These are phyloP conservation scores for Orchesella flavescens DNA, from an alignment of 2,888 invertebrate genomes.

Conservation along the genomic window DNA sequence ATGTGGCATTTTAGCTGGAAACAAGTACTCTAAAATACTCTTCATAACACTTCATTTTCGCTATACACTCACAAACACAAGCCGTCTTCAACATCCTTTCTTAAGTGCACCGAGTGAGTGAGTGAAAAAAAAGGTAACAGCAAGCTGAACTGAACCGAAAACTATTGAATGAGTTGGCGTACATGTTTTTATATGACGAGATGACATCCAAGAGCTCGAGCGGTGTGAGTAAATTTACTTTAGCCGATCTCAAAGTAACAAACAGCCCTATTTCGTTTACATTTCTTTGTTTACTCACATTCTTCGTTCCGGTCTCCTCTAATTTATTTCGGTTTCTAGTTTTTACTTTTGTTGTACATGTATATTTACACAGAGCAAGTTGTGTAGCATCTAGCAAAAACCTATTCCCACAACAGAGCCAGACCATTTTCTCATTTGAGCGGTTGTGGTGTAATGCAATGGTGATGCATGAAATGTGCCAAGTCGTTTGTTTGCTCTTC, in stretches of 20 bases:
- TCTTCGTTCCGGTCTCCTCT: slow-evolving; percentile 47
- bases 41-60: neutral
- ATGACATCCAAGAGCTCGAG: neutral
- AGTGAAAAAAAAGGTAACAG: neutral
- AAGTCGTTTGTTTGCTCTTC: too few species aligned
- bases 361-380: too few species aligned
- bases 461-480: too few species aligned
- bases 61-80: neutral
- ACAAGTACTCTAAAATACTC: neutral
- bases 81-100: neutral
- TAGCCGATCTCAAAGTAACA: slow-evolving; percentile 48
- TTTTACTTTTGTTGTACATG: neutral
- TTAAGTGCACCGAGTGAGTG: neutral
- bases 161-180: neutral
- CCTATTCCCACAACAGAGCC: too few species aligned
- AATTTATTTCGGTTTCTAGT: slow-evolving; percentile 40
- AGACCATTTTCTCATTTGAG: too few species aligned
- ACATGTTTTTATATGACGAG: neutral
- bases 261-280: slow-evolving; percentile 43
- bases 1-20: neutral
- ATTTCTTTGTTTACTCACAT: slow-evolving; percentile 56
- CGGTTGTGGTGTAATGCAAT: too few species aligned
- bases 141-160: neutral
- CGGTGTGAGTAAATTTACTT: slow-evolving; percentile 45
- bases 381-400: too few species aligned